Percentiles rank a stretch among this genome's conserved stretches.
These are phyloP conservation scores for Oxycera nigricornis DNA, from an alignment of 2,888 invertebrate species.

Conservation along the genomic window DNA sequence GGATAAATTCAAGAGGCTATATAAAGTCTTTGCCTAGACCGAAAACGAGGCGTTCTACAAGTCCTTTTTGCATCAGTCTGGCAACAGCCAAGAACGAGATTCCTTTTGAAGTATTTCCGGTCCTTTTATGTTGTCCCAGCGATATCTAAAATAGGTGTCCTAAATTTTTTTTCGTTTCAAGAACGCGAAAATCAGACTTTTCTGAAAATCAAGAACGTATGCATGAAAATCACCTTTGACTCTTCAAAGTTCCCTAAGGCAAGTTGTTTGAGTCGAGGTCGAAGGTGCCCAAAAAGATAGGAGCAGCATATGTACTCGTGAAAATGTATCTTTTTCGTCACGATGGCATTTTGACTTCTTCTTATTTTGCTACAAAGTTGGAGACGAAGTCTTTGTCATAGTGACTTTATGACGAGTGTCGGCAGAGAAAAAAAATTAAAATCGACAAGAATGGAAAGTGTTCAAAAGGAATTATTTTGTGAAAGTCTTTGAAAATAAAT, in stretches of 20 bases:
- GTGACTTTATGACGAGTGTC: not conserved
- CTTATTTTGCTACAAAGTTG: conserved; percentile 14
- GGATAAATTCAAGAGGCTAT: not conserved
- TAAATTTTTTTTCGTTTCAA: not conserved
- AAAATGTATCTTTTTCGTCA: not conserved
- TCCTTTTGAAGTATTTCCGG: not conserved
- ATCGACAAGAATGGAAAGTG: not conserved
- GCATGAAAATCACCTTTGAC: not conserved
- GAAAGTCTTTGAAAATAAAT: too few species aligned
- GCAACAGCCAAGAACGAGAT: not conserved
- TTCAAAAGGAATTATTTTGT: not conserved
- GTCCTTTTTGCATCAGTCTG: not conserved
- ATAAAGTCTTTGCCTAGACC: not conserved
- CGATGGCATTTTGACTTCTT: conserved; percentile 32
- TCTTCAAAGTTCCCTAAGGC: not conserved
- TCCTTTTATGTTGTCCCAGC: not conserved
- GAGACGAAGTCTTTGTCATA: conserved; percentile 17
- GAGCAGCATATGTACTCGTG: not conserved
- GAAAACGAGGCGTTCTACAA: not conserved
- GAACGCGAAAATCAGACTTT: conserved; percentile 13
- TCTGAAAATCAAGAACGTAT: not conserved
- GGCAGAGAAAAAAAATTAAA: not conserved
- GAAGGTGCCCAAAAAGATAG: not conserved
- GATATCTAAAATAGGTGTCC: conserved; percentile 2
- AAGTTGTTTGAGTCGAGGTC: not conserved